Conservation (phyloP, 2,113 vertebrate species). For the Malurus alboscapulatus region DNA sequence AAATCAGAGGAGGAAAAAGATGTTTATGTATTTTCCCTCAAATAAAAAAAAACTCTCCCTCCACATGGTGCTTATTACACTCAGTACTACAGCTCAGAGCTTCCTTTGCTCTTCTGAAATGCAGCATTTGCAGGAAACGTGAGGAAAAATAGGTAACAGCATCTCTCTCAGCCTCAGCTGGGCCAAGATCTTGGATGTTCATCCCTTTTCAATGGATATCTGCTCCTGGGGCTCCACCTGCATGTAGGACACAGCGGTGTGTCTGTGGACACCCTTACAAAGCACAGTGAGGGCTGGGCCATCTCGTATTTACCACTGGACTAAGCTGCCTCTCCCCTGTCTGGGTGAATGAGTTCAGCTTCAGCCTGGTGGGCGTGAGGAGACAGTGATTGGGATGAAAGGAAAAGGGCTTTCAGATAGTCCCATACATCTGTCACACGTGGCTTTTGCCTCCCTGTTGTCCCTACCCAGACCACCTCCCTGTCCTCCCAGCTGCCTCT, state of each 20-base stretch:
- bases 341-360: not conserved
- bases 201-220: not conserved
- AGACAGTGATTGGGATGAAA: not conserved
- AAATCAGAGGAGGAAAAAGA: not conserved
- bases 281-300: not conserved
- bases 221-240: not conserved
- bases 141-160: not conserved
- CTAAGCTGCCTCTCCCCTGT: not conserved
- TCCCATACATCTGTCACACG: rapidly evolving
- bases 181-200: not conserved
- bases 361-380: not conserved
- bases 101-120: not conserved
- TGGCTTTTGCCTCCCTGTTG: not conserved
- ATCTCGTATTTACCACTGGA: not conserved
- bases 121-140: not conserved
- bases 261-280: not conserved
- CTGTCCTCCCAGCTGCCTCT: not conserved
- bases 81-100: not conserved
- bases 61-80: not conserved
- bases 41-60: not conserved
- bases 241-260: rapidly evolving
- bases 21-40: not conserved
- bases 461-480: not conserved
- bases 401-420: not conserved
- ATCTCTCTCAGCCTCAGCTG: not conserved